phyloP scores from a whole-genome alignment of 2,888 invertebrate genomes.

The Plutella xylostella region DNA sequence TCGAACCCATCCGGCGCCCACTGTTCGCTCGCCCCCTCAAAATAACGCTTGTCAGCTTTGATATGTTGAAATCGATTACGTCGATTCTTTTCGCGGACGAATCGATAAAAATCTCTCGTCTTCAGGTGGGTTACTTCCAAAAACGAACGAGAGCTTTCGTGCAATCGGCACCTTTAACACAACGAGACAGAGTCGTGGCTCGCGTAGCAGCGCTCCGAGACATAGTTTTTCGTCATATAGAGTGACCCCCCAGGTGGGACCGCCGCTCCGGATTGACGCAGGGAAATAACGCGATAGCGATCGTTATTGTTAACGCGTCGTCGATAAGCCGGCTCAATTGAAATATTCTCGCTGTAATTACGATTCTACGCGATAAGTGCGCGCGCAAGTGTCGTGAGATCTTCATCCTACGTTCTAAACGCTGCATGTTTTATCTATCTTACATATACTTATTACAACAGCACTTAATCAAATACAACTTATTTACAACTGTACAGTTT shows the following conservation, averaged over 20 bases:
- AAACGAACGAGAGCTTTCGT: too few relatives aligned
- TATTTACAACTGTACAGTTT: too few relatives aligned
- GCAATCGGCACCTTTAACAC: too few relatives aligned
- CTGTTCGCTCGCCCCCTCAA: constrained; percentile 44
- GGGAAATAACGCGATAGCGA: constrained; percentile 47
- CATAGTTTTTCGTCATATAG: too few relatives aligned
- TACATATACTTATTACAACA: too few relatives aligned
- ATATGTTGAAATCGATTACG: constrained; percentile 58
- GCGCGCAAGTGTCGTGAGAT: constrained; percentile 34
- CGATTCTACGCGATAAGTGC: constrained; percentile 49
- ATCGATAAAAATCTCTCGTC: constrained; percentile 43
- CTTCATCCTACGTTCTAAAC: constrained; percentile 27
- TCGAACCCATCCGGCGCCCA: constrained; percentile 61
- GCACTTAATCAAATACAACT: too few relatives aligned
- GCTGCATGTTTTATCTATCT: neutral
- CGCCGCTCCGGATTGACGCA: constrained; percentile 38
- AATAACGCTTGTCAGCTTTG: constrained; percentile 50
- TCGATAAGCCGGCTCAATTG: constrained; percentile 55
- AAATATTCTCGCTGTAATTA: constrained; percentile 63
- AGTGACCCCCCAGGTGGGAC: too few relatives aligned
- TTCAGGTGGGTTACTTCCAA: constrained; percentile 39
- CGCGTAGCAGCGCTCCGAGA: too few relatives aligned
- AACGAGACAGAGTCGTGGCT: too few relatives aligned
- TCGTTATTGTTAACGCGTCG: constrained; percentile 54
- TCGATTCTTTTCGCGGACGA: constrained; percentile 41